Percentiles rank a stretch among this genome's conserved stretches.
phyloP scores from a whole-genome alignment of 2,888 invertebrate genomes.

The Agelastica alni region DNA sequence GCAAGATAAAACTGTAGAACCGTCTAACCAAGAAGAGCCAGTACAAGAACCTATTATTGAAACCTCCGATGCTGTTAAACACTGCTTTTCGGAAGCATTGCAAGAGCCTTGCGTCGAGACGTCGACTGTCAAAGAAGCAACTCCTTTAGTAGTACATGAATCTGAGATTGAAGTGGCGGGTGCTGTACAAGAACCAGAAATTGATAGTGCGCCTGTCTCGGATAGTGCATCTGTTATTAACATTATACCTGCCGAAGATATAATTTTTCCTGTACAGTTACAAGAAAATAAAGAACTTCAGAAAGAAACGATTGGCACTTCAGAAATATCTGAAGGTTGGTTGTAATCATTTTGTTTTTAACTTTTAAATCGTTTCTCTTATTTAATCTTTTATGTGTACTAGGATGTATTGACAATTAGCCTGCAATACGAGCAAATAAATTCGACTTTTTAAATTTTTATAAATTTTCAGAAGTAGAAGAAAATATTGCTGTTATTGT shows the following conservation, averaged over 20 bases:
- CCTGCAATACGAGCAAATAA: too few relatives aligned
- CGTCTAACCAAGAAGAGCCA: background rate
- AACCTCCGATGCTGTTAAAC: background rate
- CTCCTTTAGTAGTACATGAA: background rate
- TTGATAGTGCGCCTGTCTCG: conserved; percentile 1
- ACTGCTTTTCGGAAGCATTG: background rate
- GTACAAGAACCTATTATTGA: background rate
- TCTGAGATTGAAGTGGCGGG: background rate
- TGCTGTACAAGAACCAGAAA: background rate
- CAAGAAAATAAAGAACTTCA: background rate
- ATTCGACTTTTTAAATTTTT: too few relatives aligned
- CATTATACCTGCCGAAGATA: too few relatives aligned
- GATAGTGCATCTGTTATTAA: too few relatives aligned
- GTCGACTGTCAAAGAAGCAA: background rate
- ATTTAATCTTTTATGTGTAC: too few relatives aligned
- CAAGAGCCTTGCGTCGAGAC: background rate
- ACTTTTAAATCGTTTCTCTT: too few relatives aligned
- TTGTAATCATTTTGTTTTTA: background rate
- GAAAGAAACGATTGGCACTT: background rate
- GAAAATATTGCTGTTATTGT: too few relatives aligned
- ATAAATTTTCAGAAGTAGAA: too few relatives aligned
- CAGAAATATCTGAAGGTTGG: background rate
- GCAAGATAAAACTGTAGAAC: background rate
- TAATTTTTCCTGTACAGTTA: too few relatives aligned
- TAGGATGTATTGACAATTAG: too few relatives aligned